Evolutionary conservation across 30 jellyfish, hydroid and myxozoan species (phyloP).

Genomic region (Hydra vulgaris): DNA sequence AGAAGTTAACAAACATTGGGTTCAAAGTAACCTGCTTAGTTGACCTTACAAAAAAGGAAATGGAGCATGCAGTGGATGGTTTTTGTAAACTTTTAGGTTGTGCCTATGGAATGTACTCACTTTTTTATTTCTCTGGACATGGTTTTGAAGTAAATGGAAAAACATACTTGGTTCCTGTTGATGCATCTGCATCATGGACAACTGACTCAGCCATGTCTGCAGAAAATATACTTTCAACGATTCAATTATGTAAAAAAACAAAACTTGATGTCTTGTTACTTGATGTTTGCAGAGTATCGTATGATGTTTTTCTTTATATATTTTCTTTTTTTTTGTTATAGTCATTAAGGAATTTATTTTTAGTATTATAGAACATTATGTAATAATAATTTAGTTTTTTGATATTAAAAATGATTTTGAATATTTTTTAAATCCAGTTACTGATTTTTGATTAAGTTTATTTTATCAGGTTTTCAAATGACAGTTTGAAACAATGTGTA

Average conservation of each 20-base stretch:
- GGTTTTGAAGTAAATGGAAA: constrained; percentile 89
- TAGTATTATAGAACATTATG: neutral
- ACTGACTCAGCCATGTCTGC: constrained; percentile 68
- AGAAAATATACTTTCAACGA: constrained; percentile 60
- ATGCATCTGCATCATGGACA: constrained; percentile 68
- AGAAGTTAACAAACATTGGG: constrained; percentile 51
- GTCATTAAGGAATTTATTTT: neutral
- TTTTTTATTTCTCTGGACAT: constrained; percentile 89
- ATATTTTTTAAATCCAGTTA: too few relatives aligned
- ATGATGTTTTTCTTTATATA: constrained; percentile 5
- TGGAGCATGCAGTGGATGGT: constrained; percentile 61
- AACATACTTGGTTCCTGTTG: constrained; percentile 79
- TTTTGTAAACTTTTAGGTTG: constrained; percentile 41
- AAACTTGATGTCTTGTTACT: constrained; percentile 72
- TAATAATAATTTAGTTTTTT: neutral
- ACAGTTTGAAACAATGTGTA: too few relatives aligned
- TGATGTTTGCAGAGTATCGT: constrained; percentile 89
- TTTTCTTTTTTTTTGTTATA: neutral
- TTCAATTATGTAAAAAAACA: constrained; percentile 58
- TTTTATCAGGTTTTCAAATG: too few relatives aligned
- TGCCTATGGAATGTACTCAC: constrained; percentile 38
- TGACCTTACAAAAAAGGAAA: constrained; percentile 45
- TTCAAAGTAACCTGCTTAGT: constrained; percentile 76
- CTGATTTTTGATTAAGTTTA: too few relatives aligned
- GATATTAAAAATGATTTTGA: too few relatives aligned